Evolutionary conservation across 2,113 vertebrate species (phyloP).

Genomic region (Megalops atlanticus): DNA sequence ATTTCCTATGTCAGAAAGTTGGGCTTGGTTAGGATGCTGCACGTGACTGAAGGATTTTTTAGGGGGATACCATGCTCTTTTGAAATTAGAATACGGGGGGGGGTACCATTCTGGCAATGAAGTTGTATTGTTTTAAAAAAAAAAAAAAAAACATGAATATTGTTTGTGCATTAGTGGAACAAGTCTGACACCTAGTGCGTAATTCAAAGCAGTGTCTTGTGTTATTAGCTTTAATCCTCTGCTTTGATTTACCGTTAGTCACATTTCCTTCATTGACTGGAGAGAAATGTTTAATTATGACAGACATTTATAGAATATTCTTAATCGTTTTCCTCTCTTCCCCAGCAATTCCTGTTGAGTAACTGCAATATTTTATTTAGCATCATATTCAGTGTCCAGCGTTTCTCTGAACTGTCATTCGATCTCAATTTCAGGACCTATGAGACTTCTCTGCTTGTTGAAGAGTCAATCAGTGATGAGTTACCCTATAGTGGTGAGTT

Average conservation of each 20-base stretch:
- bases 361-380: background rate
- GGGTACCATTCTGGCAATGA: no score
- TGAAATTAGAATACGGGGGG: no score
- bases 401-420: background rate
- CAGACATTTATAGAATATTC: background rate
- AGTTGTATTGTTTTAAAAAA: no score
- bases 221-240: background rate
- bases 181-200: background rate
- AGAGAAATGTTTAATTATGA: background rate
- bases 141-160: no score
- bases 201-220: background rate
- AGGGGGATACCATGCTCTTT: no score
- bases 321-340: background rate
- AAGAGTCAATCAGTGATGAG: constrained; percentile 95
- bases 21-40: background rate
- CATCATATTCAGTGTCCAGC: background rate
- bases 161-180: no score
- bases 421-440: constrained; percentile 81
- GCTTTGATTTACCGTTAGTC: background rate
- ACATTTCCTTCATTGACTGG: background rate
- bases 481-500: constrained; percentile 93
- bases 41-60: no score
- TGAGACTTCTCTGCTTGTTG: constrained; percentile 90
- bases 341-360: background rate
- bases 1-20: background rate